Base-by-base conservation (phyloP, 2,797 vertebrate species). In the Microhierax caerulescens region DNA sequence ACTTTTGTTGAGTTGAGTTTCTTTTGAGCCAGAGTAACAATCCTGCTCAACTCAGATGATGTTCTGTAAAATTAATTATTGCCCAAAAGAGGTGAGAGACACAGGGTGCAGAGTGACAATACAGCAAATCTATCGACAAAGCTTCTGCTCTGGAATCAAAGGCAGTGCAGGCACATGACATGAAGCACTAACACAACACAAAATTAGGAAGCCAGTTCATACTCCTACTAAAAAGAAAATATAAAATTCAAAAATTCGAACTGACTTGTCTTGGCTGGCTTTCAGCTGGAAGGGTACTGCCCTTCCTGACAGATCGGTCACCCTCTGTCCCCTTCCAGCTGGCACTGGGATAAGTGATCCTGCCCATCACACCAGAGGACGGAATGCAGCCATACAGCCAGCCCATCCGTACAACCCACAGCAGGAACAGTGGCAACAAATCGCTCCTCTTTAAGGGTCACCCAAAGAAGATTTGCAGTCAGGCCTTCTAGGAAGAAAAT, bases 381-480 rank as follows among this genome's bases (percentile, higher is more conserved):
- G 76, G 53, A 19, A 13, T 4, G 50, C 32, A 11, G 12, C 8
- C 0, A 0, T 12, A 20, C 9, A 7, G 13, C 11, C 59, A 48
- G 64, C 28, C 22, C 47, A 9, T 6, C 56, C 1, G 0, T 2
- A 14, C 10, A 9, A 15, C 24, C 43, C 2, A 0, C n/a, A 16
- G 67, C 36, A 28, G 37, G 13, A 63, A 11, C 1, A 4, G 13
- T 21, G 30, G 13, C 4, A 28, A 39, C 0, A 3, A 10, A 36
- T 15, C 0, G 2, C 51, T 43, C 24, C 43, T 63, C n/a, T 45
- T 10, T 10, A 51, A 12, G 3, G 1, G 21, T 3, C 67, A 30
- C 37, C 8, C 47, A n/a, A 27, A n/a, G 27, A 11, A 30, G 75
- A 27, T 27, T 11, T 47, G 30, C 50, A 30, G 14, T 47, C 22